These are phyloP conservation scores for Poecilia picta DNA, from an alignment of 2,797 vertebrate genomes.

Conservation along the genomic window DNA sequence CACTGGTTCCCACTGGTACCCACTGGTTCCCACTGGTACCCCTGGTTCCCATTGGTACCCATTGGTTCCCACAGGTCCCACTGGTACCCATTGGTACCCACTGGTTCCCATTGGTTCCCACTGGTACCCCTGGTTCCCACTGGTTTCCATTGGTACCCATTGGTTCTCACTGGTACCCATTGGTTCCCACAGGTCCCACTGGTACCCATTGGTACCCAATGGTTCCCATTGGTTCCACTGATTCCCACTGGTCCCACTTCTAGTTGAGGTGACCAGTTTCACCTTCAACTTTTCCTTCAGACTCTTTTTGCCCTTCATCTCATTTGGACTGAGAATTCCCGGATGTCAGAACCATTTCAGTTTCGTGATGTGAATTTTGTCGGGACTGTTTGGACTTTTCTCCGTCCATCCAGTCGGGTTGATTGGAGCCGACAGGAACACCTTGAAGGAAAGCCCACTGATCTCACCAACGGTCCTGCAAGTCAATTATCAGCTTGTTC, in stretches of 20 bases:
- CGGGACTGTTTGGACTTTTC: not conserved
- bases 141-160: too few species aligned
- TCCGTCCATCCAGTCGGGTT: not conserved
- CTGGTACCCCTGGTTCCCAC: too few species aligned
- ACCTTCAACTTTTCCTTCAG: not conserved
- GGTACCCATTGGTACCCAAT: too few species aligned
- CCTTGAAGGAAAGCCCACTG: not conserved
- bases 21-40: too few species aligned
- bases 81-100: too few species aligned
- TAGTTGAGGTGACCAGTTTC: not conserved
- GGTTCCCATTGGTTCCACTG: too few species aligned
- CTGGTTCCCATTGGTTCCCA: too few species aligned
- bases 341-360: not conserved
- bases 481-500: not conserved
- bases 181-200: too few species aligned
- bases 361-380: not conserved
- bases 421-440: not conserved
- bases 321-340: not conserved
- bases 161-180: too few species aligned
- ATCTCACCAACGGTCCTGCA: not conserved
- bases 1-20: too few species aligned
- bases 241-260: not conserved
- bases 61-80: too few species aligned
- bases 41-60: too few species aligned
- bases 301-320: not conserved